phyloP scores from a whole-genome alignment of 2,113 vertebrate species.

The Cephalopholis sonnerati region DNA sequence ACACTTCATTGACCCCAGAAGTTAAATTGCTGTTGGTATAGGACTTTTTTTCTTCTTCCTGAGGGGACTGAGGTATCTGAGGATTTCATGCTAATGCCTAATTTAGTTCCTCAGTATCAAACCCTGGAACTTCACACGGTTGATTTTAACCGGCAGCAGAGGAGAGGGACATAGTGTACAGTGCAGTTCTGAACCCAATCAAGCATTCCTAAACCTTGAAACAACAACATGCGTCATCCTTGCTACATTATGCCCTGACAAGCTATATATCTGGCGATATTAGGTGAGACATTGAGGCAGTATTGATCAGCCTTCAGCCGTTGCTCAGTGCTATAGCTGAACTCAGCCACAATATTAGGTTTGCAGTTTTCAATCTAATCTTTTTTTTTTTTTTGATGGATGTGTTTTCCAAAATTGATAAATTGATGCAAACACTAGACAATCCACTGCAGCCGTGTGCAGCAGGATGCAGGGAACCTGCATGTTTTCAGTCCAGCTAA shows the following conservation, averaged over 20 bases:
- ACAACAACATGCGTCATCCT: constrained; percentile 19
- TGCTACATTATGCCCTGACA: constrained; percentile 6
- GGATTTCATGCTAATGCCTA: constrained; percentile 45
- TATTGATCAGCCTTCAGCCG: constrained; percentile 36
- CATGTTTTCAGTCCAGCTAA: neutral
- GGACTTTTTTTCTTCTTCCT: constrained; percentile 10
- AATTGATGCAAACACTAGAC: neutral
- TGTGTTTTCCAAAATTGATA: neutral
- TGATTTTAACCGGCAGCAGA: constrained; percentile 7
- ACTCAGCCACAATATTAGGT: neutral
- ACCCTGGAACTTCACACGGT: constrained; percentile 25
- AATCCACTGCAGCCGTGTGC: neutral
- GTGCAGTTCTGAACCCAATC: neutral
- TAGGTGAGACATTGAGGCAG: neutral
- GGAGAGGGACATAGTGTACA: neutral
- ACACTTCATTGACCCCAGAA: constrained; percentile 45
- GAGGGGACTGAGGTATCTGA: constrained; percentile 23
- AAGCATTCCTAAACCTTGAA: neutral
- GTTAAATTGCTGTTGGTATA: constrained; percentile 41
- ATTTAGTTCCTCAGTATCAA: constrained; percentile 30
- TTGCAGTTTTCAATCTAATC: constrained; percentile 19
- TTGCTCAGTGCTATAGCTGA: neutral
- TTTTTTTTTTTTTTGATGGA: neutral
- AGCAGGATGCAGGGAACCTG: neutral
- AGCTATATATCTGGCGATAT: constrained; percentile 1